A percentile compares a stretch with the other conserved stretches of the same genome.
Evolutionary conservation across 2,113 vertebrate species (phyloP).

Genomic region (Rhizomys pruinosus): DNA sequence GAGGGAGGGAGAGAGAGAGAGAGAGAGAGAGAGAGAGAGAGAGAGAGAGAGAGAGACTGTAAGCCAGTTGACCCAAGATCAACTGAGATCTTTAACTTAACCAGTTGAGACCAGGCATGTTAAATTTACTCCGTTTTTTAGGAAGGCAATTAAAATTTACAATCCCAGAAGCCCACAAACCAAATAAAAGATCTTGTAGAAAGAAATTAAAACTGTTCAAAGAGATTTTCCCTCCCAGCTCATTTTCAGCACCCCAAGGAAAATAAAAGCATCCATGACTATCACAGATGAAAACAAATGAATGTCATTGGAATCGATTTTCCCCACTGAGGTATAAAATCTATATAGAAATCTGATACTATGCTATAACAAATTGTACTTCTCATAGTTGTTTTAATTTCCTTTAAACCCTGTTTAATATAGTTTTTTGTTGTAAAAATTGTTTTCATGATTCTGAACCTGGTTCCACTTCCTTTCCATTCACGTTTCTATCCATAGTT

Average conservation of each 20-base stretch:
- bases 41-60: slow-evolving; percentile 38
- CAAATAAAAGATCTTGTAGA: slow-evolving; percentile 71
- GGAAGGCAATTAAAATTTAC: slow-evolving; percentile 84
- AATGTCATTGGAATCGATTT: slow-evolving; percentile 84
- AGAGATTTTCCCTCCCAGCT: slow-evolving; percentile 81
- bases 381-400: slow-evolving; percentile 88
- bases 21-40: background rate
- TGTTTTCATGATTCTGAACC: slow-evolving; percentile 81
- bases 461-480: slow-evolving; percentile 81
- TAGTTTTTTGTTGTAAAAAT: slow-evolving; percentile 84
- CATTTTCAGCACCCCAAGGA: slow-evolving; percentile 87
- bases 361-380: slow-evolving; percentile 93
- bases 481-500: slow-evolving; percentile 82
- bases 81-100: slow-evolving; percentile 78
- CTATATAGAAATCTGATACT: slow-evolving; percentile 94
- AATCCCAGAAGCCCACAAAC: slow-evolving; percentile 82
- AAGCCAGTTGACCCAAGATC: slow-evolving; percentile 81
- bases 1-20: background rate
- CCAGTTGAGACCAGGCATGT: slow-evolving; percentile 77
- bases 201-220: slow-evolving; percentile 83
- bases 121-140: slow-evolving; percentile 79
- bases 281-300: slow-evolving; percentile 89
- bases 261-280: slow-evolving; percentile 85
- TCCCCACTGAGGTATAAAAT: slow-evolving; percentile 90
- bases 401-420: slow-evolving; percentile 88